Evolutionary conservation across 2,797 vertebrate species (phyloP), one percentile per base, ranked within the genome.

Genomic region (Carapus acus): DNA sequence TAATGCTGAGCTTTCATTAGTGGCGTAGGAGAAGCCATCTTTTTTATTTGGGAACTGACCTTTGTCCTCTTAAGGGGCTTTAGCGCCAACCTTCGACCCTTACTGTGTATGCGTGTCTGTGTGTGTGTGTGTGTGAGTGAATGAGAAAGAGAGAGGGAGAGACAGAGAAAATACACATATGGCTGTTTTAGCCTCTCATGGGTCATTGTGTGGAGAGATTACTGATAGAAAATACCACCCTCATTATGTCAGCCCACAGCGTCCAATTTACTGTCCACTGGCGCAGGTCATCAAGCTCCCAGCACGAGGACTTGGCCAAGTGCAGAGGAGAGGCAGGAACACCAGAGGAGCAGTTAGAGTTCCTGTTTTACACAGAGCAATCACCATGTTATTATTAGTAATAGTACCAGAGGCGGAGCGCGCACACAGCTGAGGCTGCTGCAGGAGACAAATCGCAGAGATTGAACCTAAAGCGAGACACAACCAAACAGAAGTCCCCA

Each of bases 11-110:
- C 45, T 55, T 34, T 62, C 34, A 37, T 27, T 33, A 45, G 37
- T 39, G 42, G 14, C 36, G 62, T 53, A 19, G 40, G 11, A 21
- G 37, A 12, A 41, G n/a, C 27, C 38, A 44, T 57, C 54, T 43
- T 58, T 73, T 77, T 80, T 62, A 58, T 78, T 66, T 50, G 18
- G 38, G 43, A 15, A 43, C 65, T 63, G 67, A 77, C 65, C 58
- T 72, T 71, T 70, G 73, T 74, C 62, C 57, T 64, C 69, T 31
- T 67, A 40, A 73, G 77, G 52, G 58, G 72, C 62, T 82, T 73
- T 73, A 70, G 58, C 54, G 68, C 56, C 65, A 63, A 24, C 59
- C 52, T 67, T 58, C 67, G 59, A 81, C 71, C 70, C 21, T 74
- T 62, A 18, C 50, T 57, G 38, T 69, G 49, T 64, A 12, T 71